These are phyloP conservation scores for Mylabris phalerata DNA, from an alignment of 1,140 invertebrate genomes.

Conservation along the genomic window DNA sequence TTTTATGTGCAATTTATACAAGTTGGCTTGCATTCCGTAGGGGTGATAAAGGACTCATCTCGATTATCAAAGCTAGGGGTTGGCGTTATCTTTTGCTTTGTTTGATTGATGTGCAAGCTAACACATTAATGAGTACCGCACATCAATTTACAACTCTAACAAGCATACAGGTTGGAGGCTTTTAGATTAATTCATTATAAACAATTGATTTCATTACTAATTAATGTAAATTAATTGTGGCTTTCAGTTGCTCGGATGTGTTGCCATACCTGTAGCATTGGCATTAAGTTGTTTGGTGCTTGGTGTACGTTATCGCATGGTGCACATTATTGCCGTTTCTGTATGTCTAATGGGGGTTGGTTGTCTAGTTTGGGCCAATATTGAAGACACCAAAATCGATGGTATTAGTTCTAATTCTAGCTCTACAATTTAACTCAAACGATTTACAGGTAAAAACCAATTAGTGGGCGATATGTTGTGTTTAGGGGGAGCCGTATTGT, in stretches of 20 bases:
- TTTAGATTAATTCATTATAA: neutral
- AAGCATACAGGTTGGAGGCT: constrained; percentile 51
- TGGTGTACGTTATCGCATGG: constrained; percentile 62
- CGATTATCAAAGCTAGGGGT: constrained; percentile 61
- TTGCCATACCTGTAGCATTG: constrained; percentile 76
- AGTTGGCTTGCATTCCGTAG: constrained; percentile 65
- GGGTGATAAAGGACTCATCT: constrained; percentile 53
- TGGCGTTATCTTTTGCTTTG: constrained; percentile 70
- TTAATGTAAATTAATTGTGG: constrained; percentile 31
- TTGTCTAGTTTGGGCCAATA: constrained; percentile 77
- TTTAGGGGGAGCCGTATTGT: constrained; percentile 71
- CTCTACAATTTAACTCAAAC: neutral
- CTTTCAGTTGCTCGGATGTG: constrained; percentile 79
- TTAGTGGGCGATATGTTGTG: constrained; percentile 79
- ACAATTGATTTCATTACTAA: neutral
- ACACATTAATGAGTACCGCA: constrained; percentile 66
- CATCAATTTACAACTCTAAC: constrained; percentile 62
- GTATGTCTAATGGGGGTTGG: constrained; percentile 76
- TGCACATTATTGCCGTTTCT: constrained; percentile 74
- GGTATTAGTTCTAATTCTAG: constrained; percentile 38
- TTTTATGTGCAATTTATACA: constrained; percentile 69
- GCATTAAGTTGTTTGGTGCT: constrained; percentile 63
- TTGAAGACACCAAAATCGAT: constrained; percentile 59
- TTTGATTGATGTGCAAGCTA: constrained; percentile 74
- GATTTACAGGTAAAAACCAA: constrained; percentile 62